Conservation (phyloP, 2,888 invertebrate genomes). For the Drosophila lutescens region DNA sequence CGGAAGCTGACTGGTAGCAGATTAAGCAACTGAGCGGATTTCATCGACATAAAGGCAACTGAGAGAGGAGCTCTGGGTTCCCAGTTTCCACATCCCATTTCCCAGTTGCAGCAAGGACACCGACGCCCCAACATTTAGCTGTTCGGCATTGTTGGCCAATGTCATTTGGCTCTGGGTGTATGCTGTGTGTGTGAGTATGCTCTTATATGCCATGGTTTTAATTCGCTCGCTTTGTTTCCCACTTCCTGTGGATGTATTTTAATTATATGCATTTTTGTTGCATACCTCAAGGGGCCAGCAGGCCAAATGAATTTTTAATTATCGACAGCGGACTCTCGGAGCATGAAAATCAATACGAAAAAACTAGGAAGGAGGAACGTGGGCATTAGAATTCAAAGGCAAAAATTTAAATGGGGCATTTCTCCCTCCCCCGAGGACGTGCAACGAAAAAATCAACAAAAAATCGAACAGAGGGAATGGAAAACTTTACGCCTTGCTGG, state of each 20-base stretch:
- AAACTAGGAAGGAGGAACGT: conserved; percentile 24
- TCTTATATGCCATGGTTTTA: conserved; percentile 1
- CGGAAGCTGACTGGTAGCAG: conserved; percentile 74
- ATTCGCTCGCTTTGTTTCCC: conserved; percentile 9
- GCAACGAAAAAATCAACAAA: conserved; percentile 1
- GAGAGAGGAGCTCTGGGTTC: conserved; percentile 7
- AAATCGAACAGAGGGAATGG: conserved; percentile 2
- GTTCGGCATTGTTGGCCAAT: conserved; percentile 37
- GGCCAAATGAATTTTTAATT: conserved; percentile 77
- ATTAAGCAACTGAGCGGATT: conserved; percentile 76
- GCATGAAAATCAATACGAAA: conserved; percentile 62
- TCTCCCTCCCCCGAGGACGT: background rate
- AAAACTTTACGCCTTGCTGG: conserved; percentile 43
- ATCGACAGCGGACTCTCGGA: conserved; percentile 46
- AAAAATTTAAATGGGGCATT: conserved; percentile 15
- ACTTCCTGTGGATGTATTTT: conserved; percentile 52
- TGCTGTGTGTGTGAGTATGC: background rate
- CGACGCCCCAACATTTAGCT: conserved; percentile 33
- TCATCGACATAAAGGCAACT: conserved; percentile 63
- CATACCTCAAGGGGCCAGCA: conserved; percentile 56
- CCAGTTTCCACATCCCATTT: background rate
- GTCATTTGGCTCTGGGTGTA: conserved; percentile 6
- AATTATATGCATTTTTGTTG: conserved; percentile 72
- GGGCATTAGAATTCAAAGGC: conserved; percentile 49
- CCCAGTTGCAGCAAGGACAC: conserved; percentile 32